Evolutionary conservation across 1,140 invertebrate genomes (phyloP), one percentile per base, ranked within the genome.

Genomic region (Cyphomyrmex costatus): DNA sequence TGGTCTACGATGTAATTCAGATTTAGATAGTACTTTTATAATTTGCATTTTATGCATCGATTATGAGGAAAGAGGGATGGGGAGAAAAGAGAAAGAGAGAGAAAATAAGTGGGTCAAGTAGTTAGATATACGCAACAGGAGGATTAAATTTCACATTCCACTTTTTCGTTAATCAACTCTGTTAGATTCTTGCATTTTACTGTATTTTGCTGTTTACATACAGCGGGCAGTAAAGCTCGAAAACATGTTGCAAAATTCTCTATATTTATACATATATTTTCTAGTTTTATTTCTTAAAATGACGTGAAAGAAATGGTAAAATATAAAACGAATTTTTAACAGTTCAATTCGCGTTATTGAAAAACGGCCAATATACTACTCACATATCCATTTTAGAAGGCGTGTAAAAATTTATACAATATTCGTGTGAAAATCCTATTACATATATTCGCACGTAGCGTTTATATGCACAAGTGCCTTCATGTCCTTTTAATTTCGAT

Each of bases 371-470:
- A 51, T 74, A 49, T 24, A n/a, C 24, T n/a, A 19, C 12, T 66
- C 10, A 49, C 66, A n/a, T 58, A 21, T 53, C 8, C 33, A 12
- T 68, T 68, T 36, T 46, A 36, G 36, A 42, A 6, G 24, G 14
- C 3, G 49, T 68, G 58, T 82, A 80, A 77, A 80, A 80, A 89
- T 88, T 79, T 88, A 88, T 88, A 63, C 19, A n/a, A 21, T 12
- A 6, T 19, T 8, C 33, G 74, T n/a, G 12, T 24, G 21, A 85
- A 49, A 49, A 83, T 77, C 24, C 49, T 10, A 10, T 8, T 42
- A 49, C 60, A 19, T 70, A 80, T 76, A 82, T 86, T 65, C 27
- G 8, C 49, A 51, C 60, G 58, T 79, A 84, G 16, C 30, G 36
- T 68, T 42, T 63, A 24, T 6, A 21, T 4, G 53, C 30, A 19